A percentile compares a stretch with the other conserved stretches of the same genome.
Conservation (phyloP, 2,888 invertebrate genomes). For the Drosophila planitibia region DNA sequence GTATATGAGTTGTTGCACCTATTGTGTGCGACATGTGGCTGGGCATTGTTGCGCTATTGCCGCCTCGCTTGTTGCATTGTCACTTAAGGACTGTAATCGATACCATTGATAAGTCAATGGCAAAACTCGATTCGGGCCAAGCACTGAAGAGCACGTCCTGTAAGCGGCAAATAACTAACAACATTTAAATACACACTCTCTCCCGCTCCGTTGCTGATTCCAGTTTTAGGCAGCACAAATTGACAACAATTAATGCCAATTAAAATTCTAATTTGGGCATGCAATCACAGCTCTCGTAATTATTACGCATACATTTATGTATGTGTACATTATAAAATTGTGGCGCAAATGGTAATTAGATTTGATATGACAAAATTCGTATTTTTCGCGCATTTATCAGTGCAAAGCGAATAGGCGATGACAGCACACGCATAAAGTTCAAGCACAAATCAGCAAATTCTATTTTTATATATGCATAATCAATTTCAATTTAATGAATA, state of each 20-base stretch:
- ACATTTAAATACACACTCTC: neutral
- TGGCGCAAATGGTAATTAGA: conserved; percentile 69
- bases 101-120: conserved; percentile 54
- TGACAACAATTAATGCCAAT: conserved; percentile 67
- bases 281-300: conserved; percentile 21
- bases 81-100: conserved; percentile 61
- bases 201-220: neutral
- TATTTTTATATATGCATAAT: conserved; percentile 49
- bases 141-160: neutral
- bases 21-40: conserved; percentile 29
- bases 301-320: conserved; percentile 4
- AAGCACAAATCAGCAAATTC: conserved; percentile 69
- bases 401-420: conserved; percentile 40
- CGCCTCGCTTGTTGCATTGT: conserved; percentile 73
- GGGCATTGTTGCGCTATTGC: conserved; percentile 65
- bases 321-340: conserved; percentile 40
- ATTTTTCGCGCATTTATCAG: conserved; percentile 44
- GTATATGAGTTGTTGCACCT: conserved; percentile 46
- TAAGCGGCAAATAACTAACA: neutral
- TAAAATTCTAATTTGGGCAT: conserved; percentile 63
- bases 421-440: conserved; percentile 61
- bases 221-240: neutral
- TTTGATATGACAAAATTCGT: conserved; percentile 60
- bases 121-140: conserved; percentile 30
- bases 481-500: conserved; percentile 63